Evolutionary conservation across 2,888 invertebrate species (phyloP).

Genomic region (Pristionchus entomophagus): DNA sequence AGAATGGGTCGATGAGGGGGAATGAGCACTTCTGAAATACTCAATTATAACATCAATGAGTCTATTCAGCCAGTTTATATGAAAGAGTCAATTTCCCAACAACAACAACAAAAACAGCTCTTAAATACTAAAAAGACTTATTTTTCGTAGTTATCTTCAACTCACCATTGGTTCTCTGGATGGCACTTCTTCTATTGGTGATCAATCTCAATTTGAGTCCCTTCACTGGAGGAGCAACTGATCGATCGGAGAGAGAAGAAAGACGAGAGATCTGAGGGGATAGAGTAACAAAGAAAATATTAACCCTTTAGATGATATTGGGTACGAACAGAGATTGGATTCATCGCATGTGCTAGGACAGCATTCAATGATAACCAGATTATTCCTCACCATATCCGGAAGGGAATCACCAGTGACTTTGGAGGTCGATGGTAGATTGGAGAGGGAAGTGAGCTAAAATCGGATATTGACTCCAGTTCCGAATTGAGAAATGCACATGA

Average conservation of each 20-base stretch:
- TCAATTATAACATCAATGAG: background rate
- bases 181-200: background rate
- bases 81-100: background rate
- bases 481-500: background rate
- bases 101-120: background rate
- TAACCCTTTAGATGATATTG: too few species aligned
- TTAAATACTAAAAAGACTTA: too few species aligned
- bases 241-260: slow-evolving; percentile 37
- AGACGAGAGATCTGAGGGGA: slow-evolving; percentile 23
- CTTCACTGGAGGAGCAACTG: slow-evolving; percentile 52
- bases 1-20: background rate
- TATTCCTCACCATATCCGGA: background rate
- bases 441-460: background rate
- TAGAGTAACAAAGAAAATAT: too few species aligned
- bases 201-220: slow-evolving; percentile 32
- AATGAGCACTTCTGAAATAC: background rate
- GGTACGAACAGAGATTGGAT: too few species aligned
- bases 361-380: background rate
- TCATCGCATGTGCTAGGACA: too few species aligned
- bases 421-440: background rate
- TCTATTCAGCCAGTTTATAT: background rate
- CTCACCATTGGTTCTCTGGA: slow-evolving; percentile 35
- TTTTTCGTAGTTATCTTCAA: background rate
- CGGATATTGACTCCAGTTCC: background rate
- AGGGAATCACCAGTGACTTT: background rate